Base-by-base conservation (phyloP, 2,113 vertebrate species). In the Thomomys bottae region DNA sequence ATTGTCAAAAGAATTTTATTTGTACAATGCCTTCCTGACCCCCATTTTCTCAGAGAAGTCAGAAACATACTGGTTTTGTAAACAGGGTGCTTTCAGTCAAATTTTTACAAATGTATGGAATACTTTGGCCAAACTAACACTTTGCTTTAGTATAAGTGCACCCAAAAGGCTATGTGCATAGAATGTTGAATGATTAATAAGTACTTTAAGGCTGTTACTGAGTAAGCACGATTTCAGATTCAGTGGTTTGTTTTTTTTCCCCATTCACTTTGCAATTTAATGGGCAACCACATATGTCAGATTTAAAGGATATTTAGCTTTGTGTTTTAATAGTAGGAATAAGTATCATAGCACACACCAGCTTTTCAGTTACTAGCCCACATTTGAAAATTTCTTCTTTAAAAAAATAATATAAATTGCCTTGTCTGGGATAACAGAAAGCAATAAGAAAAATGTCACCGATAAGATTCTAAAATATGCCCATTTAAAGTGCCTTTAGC, bases 11-110 rank as follows among this genome's bases (percentile, higher is more conserved):
- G 67, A 59, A 72, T 94, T 95, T 84, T 83, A 92, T 92, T 92
- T 96, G 87, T 88, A 36, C 75, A 34, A 2, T 92, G 87, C 78
- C 85, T 92, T 85, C 67, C 79, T 96, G 88, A 93, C 82, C 71
- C 75, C 66, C 54, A 42, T 91, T 95, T 94, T 94, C 88, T 94
- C 79, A 77, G 85, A 94, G 72, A 92, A 94, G 95, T 94, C 76
- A 94, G 95, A 94, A 95, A 49, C 63, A 67, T 38, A 32, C 61
- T 45, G 8, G 68, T 57, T 92, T 92, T 88, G 36, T 94, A 94
- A 96, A 94, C 82, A 95, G 64, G 36, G 66, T 77, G 49, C 78
- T 93, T 94, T 88, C 90, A 85, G 61, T 54, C 87, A 84, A 89
- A 66, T 75, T 93, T 91, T 59, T 89, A 87, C 28, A 63, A 94